Percentiles rank a stretch among this genome's conserved stretches.
Conservation (phyloP, 1,140 invertebrate species). For the Cepaea nemoralis region DNA sequence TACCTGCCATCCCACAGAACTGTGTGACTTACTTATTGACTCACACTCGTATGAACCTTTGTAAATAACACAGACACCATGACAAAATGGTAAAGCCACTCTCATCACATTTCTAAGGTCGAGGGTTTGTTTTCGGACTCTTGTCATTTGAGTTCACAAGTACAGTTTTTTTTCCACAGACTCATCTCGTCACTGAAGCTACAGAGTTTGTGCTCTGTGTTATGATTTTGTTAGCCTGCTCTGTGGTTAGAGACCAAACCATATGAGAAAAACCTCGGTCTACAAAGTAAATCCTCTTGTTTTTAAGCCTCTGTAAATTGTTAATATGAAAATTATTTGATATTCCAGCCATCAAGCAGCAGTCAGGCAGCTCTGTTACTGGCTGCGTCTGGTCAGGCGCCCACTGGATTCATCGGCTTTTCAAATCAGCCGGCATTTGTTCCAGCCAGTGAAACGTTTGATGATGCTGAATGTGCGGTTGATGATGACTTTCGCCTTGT, state of each 20-base stretch:
- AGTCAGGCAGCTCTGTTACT: slow-evolving; percentile 84
- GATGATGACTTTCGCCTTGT: slow-evolving; percentile 73
- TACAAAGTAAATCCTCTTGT: not conserved
- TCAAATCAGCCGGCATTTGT: slow-evolving; percentile 74
- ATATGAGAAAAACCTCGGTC: not conserved
- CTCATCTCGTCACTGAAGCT: not conserved
- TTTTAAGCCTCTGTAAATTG: not conserved
- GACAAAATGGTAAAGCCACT: too few relatives aligned
- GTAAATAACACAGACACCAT: too few relatives aligned
- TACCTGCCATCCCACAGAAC: too few relatives aligned
- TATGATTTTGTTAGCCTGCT: not conserved
- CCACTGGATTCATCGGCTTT: slow-evolving; percentile 79
- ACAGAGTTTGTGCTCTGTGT: not conserved
- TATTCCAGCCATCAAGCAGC: slow-evolving; percentile 84
- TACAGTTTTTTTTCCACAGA: not conserved
- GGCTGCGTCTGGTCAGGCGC: slow-evolving; percentile 64
- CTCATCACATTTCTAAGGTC: too few relatives aligned
- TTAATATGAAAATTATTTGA: slow-evolving; percentile 38
- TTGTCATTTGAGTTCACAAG: too few relatives aligned
- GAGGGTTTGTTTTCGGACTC: too few relatives aligned
- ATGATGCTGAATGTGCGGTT: slow-evolving; percentile 67
- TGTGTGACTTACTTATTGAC: too few relatives aligned
- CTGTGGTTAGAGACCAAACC: too few relatives aligned
- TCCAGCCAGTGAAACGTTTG: slow-evolving; percentile 72
- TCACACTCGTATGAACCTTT: too few relatives aligned